phyloP scores from a whole-genome alignment of 2,888 invertebrate genomes.

The Pilophorus perplexus region DNA sequence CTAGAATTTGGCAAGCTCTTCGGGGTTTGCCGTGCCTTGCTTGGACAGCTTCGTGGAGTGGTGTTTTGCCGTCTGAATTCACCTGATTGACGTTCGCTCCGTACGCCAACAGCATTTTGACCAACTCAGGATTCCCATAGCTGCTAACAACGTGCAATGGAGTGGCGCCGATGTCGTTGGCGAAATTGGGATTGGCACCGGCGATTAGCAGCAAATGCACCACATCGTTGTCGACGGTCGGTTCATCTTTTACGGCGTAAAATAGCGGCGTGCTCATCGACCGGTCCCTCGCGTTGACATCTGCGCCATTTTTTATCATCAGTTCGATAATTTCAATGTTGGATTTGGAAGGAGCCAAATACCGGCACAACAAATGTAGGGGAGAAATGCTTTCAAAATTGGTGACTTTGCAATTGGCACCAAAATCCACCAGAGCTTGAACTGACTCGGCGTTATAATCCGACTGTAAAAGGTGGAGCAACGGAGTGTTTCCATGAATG shows the following conservation, averaged over 20 bases:
- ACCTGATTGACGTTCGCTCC: background rate
- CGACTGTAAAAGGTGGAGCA: background rate
- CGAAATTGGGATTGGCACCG: conserved; percentile 2
- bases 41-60: conserved; percentile 14
- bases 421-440: conserved; percentile 8
- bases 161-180: background rate
- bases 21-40: background rate
- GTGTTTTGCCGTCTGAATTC: background rate
- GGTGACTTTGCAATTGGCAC: background rate
- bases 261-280: background rate
- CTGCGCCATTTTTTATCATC: background rate
- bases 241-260: conserved; percentile 4
- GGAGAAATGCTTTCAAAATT: conserved; percentile 2
- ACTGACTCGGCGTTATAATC: background rate
- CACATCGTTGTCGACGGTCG: background rate
- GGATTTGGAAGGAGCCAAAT: background rate
- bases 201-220: background rate
- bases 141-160: conserved; percentile 6
- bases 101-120: background rate
- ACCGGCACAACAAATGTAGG: conserved; percentile 3
- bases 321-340: background rate
- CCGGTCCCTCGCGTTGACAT: background rate
- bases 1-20: background rate
- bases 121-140: background rate
- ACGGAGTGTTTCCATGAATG: background rate